Percentiles rank a stretch among this genome's conserved stretches.
Conservation (phyloP, 2,797 vertebrate species). For the Chaenodraco wilsoni region DNA sequence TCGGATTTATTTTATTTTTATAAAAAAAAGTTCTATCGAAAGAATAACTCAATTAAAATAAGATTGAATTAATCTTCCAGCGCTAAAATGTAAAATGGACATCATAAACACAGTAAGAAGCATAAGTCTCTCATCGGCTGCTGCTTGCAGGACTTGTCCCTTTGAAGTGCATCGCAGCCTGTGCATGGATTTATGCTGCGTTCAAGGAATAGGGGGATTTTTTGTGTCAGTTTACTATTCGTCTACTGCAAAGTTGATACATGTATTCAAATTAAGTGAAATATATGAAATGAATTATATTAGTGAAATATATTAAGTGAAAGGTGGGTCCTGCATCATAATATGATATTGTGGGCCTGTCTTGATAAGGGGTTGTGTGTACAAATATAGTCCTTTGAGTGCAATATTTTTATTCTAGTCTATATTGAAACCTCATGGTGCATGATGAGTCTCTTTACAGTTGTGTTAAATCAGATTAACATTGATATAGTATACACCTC, state of each 20-base stretch:
- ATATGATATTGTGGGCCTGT: background rate
- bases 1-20: background rate
- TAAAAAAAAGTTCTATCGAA: background rate
- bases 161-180: conserved; percentile 70
- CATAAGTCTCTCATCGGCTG: conserved; percentile 21
- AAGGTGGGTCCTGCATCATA: background rate
- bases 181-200: conserved; percentile 41
- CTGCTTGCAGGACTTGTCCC: conserved; percentile 50
- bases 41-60: background rate
- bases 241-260: background rate
- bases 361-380: background rate
- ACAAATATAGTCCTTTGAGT: background rate
- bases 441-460: background rate
- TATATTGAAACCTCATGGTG: background rate
- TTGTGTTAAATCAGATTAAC: background rate
- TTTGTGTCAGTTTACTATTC: too few relatives aligned
- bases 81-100: background rate
- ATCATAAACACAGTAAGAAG: background rate
- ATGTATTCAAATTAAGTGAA: background rate
- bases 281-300: background rate
- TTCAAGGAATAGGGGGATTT: conserved; percentile 28
- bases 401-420: background rate
- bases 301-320: too few relatives aligned
- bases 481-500: background rate
- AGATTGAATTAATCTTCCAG: background rate